phyloP scores from a whole-genome alignment of 2,888 invertebrate species.

The Acanthosoma haemorrhoidale region DNA sequence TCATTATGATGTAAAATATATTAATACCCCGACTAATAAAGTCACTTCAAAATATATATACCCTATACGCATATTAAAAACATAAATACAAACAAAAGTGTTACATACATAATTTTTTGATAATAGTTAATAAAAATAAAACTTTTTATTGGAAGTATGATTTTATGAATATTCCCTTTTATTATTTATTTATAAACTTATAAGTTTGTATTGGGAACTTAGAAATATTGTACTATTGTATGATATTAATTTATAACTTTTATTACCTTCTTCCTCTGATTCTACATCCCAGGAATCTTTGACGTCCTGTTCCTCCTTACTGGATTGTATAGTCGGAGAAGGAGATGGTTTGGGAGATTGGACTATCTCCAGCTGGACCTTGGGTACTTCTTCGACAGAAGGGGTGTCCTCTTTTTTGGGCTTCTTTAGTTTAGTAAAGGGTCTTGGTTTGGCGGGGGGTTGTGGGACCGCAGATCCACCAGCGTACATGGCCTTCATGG shows the following conservation, averaged over 20 bases:
- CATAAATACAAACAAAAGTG: too few species aligned
- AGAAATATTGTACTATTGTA: neutral
- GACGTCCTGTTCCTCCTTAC: constrained; percentile 53
- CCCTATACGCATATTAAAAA: too few species aligned
- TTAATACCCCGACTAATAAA: too few species aligned
- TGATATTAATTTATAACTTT: too few species aligned
- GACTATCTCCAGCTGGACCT: constrained; percentile 49
- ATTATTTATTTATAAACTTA: too few species aligned
- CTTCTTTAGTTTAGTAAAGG: constrained; percentile 33
- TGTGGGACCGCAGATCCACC: constrained; percentile 22
- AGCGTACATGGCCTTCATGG: constrained; percentile 60
- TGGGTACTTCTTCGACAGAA: neutral
- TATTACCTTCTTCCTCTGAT: constrained; percentile 54
- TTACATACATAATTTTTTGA: too few species aligned
- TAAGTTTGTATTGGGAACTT: neutral
- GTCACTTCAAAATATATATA: too few species aligned
- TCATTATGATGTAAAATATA: too few species aligned
- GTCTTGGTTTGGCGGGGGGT: constrained; percentile 29
- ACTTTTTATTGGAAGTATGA: too few species aligned
- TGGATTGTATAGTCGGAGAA: neutral
- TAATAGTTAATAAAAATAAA: too few species aligned
- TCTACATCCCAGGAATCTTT: constrained; percentile 85
- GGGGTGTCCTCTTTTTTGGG: constrained; percentile 12
- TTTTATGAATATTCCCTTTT: too few species aligned
- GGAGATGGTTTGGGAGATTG: constrained; percentile 23